A percentile compares a stretch with the other conserved stretches of the same genome.
phyloP scores from a whole-genome alignment of 2,888 invertebrate genomes.

The Bimastos eiseni region DNA sequence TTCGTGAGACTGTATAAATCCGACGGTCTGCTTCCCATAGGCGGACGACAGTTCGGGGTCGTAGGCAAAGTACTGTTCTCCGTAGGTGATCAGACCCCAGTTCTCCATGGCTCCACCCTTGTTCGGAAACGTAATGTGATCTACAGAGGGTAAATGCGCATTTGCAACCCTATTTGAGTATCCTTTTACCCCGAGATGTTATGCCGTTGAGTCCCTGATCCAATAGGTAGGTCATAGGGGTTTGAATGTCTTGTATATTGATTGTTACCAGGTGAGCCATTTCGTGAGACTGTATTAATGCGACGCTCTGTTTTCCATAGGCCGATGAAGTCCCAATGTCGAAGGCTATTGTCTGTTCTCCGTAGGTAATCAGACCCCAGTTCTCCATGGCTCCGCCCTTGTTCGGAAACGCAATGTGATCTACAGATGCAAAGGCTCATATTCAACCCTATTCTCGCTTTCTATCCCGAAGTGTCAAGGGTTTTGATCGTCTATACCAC shows the following conservation, averaged over 20 bases:
- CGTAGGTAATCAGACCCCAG: constrained; percentile 40
- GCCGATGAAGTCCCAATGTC: constrained; percentile 15
- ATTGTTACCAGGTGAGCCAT: constrained; percentile 37
- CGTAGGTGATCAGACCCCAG: constrained; percentile 40
- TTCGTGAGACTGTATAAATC: constrained; percentile 35
- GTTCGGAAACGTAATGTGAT: constrained; percentile 40
- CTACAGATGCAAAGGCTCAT: constrained; percentile 27
- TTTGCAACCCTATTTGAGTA: too few relatives aligned
- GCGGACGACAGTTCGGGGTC: constrained; percentile 2
- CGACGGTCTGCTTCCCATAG: constrained; percentile 20
- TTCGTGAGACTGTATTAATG: constrained; percentile 34
- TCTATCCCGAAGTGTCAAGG: neutral
- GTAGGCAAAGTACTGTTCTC: constrained; percentile 30
- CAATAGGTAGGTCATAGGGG: too few relatives aligned
- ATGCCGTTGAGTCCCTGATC: too few relatives aligned
- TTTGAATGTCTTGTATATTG: too few relatives aligned
- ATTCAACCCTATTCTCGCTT: neutral
- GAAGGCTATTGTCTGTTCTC: constrained; percentile 26
- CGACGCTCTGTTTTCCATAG: constrained; percentile 15
- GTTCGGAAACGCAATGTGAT: constrained; percentile 40
- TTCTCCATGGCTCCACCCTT: constrained; percentile 42
- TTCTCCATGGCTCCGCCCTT: constrained; percentile 41
- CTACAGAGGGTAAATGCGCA: constrained; percentile 27
- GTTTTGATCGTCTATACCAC: too few relatives aligned
- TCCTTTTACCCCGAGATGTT: too few relatives aligned